Evolutionary conservation across 2,113 vertebrate species (phyloP).

Genomic region (Atractosteus spatula): DNA sequence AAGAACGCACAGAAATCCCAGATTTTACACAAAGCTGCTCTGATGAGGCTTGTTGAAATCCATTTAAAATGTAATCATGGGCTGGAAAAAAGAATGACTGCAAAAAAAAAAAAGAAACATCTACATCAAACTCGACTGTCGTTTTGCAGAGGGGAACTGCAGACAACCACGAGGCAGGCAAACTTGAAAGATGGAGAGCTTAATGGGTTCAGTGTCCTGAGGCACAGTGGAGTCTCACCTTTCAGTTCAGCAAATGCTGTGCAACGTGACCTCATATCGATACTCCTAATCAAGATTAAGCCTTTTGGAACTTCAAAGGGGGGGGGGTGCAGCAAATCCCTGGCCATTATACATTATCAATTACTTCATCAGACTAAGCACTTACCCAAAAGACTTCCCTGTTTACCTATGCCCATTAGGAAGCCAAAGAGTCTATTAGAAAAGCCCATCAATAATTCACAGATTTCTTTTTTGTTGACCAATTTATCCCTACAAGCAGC

Average conservation of each 20-base stretch:
- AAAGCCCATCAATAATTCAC: constrained; percentile 34
- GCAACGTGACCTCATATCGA: constrained; percentile 45
- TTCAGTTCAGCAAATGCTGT: constrained; percentile 33
- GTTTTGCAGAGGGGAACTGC: background rate
- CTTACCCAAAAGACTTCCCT: constrained; percentile 59
- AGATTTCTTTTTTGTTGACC: constrained; percentile 16
- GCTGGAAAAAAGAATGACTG: too few relatives aligned
- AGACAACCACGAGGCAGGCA: background rate
- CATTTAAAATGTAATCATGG: too few relatives aligned
- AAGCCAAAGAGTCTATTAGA: constrained; percentile 54
- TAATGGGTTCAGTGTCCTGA: constrained; percentile 36
- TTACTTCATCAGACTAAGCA: constrained; percentile 55
- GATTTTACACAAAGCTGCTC: too few relatives aligned
- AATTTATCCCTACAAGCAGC: constrained; percentile 3
- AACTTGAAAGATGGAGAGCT: constrained; percentile 22
- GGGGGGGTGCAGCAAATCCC: constrained; percentile 22
- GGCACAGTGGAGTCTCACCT: constrained; percentile 30
- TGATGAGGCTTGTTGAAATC: too few relatives aligned
- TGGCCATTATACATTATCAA: constrained; percentile 32
- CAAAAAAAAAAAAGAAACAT: background rate
- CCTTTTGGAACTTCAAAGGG: constrained; percentile 11
- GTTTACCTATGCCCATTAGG: constrained; percentile 53
- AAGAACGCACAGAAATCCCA: too few relatives aligned
- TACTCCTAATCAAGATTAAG: constrained; percentile 26
- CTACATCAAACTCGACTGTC: background rate